Base-by-base conservation (phyloP, 2,888 invertebrate species). In the Plemyria rubiginata region DNA sequence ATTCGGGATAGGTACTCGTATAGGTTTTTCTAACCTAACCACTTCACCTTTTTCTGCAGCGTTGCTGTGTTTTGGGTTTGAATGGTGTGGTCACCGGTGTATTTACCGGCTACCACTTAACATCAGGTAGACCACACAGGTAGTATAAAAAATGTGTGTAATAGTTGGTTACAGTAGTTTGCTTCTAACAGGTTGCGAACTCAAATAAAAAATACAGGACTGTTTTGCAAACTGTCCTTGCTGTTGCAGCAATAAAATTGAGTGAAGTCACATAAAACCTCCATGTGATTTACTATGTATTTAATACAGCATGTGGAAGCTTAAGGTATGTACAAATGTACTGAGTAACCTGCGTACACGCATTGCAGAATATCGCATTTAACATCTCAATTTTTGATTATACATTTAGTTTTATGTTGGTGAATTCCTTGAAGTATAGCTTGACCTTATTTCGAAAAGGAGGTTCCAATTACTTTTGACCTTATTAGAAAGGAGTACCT, bases 241-340 rank as follows among this genome's bases (percentile, higher is more conserved):
- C 50, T 68, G 70, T 70, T 72, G 72, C 66, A 66, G 88, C 80
- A 84, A 86, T 88, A 88, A 88, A 87, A 71, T 77, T 75, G 82
- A 83, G 83, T 80, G 83, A 80, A 87, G 86, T 82, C 87, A 68
- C 90, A 88, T 88, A 88, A 90, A 90, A 83, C 79, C 79, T 85
- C 84, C 85, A 86, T 89, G 85, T 87, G 86, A 90, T 90, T 90
- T 88, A 88, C 86, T 89, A 89, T 88, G 88, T 90, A 88, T 85
- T 89, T 88, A 87, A 90, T 89, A 78, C 78, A 74, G 70, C 74
- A 74, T 80, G 81, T 78, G 74, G 70, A 68, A 71, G 70, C 59
- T 16, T 48, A 13, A 58, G 56, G 59, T 60, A 56, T 58, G 70
- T 65, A 68, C 54, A 13, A 45, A 45, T 49, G 49, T 49, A 49